Evolutionary conservation across 2,888 invertebrate genomes (phyloP), one percentile per base, ranked within the genome.

Genomic region (Linnaemya vulpina): DNA sequence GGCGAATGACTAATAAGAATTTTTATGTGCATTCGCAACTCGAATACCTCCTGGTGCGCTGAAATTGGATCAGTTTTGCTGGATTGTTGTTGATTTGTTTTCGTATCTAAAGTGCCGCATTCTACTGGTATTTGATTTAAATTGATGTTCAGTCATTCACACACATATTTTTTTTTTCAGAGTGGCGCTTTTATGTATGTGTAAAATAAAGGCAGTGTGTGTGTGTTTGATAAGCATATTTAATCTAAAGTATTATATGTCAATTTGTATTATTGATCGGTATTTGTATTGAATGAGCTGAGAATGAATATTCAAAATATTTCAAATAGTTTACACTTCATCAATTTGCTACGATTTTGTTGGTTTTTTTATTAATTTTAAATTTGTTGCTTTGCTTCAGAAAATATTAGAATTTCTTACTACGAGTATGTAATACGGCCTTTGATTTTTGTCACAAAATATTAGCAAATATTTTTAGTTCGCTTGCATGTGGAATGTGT

Each of bases 271-370:
- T 75, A 82, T 85, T 71, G 75, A 78, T 78, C 70, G 75, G n/a
- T 74, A 40, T 60, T 67, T 53, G 51, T 35, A 13, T 15, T 46
- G 60, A 30, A 60, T 60, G 43, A 63, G 20, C 46, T 83, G 49
- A 20, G 11, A 38, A 53, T 70, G 40, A 62, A 58, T 80, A 8
- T 43, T 43, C 20, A 43, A 77, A 83, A 85, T 85, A 79, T 40
- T 79, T 82, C 65, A 75, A 79, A 85, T 85, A 79, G 38, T 82
- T 85, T 79, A 85, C 78, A 79, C 85, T 85, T 79, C 78, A 85
- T 60, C 22, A 79, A 73, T 68, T 78, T 81, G 63, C 17, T 55
- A 55, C 3, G 8, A 81, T 75, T 79, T 79, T 38, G 40, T 55
- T 40, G 10, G 43, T 40, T 71, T 70, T 9, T 20, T 68, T 38